Evolutionary conservation across 2,113 vertebrate genomes (phyloP).

Genomic region (Ceuthmochares aereus): DNA sequence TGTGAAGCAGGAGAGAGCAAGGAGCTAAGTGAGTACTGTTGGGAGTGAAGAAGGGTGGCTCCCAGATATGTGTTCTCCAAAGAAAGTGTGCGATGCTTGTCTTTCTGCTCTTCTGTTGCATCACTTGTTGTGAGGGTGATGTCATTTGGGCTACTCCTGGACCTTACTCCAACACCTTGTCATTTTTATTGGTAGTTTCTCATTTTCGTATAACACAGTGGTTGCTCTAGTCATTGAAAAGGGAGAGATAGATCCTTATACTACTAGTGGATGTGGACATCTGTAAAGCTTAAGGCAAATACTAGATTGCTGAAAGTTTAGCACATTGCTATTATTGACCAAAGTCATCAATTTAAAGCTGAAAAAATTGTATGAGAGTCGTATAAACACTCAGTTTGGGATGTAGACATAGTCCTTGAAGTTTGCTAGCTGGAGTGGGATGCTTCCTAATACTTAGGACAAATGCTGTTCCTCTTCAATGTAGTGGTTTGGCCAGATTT

Average conservation of each 20-base stretch:
- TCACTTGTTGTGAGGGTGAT: background rate
- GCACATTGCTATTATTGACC: background rate
- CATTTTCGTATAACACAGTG: background rate
- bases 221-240: background rate
- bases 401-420: background rate
- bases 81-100: background rate
- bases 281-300: background rate
- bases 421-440: background rate
- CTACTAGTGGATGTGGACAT: background rate
- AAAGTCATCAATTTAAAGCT: background rate
- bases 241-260: background rate
- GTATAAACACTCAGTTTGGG: background rate
- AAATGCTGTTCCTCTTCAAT: background rate
- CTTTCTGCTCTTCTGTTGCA: fast-evolving
- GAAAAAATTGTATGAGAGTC: background rate
- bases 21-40: background rate
- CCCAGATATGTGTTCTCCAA: background rate
- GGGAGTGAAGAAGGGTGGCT: background rate
- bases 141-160: background rate
- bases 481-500: background rate
- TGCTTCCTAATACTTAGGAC: background rate
- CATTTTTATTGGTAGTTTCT: background rate
- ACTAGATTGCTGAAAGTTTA: background rate
- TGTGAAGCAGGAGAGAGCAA: background rate
- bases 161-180: background rate